Conservation (phyloP, 2,113 vertebrate genomes). For the Syngnathoides biaculeatus region DNA sequence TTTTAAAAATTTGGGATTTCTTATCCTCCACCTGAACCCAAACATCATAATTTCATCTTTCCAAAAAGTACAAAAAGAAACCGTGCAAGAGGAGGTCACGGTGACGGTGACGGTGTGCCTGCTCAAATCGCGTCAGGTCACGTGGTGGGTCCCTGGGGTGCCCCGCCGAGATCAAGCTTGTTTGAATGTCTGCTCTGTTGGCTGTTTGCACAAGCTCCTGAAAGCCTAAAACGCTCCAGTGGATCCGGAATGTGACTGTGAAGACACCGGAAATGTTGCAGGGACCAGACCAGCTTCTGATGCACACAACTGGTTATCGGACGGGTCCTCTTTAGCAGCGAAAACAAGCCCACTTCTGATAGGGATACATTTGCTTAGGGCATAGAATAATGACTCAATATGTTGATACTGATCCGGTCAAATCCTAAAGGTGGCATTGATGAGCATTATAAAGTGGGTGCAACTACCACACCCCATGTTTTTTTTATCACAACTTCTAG, state of each 20-base stretch:
- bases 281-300: constrained; percentile 8
- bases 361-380: neutral
- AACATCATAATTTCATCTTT: neutral
- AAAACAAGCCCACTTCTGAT: constrained; percentile 19
- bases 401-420: neutral
- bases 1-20: constrained; percentile 2
- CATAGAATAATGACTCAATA: too few relatives aligned
- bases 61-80: neutral
- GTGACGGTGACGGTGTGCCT: neutral
- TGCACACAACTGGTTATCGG: neutral
- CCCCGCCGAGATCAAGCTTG: neutral
- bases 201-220: constrained; percentile 53
- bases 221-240: constrained; percentile 30
- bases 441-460: neutral
- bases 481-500: neutral
- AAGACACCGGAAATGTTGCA: constrained; percentile 53
- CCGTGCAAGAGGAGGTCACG: neutral
- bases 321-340: constrained; percentile 16
- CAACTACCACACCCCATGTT: neutral
- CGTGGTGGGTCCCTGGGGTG: neutral
- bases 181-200: neutral
- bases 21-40: neutral
- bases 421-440: neutral
- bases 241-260: constrained; percentile 45
- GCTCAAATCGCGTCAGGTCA: neutral